These are phyloP conservation scores for Ochotona curzoniae DNA, from an alignment of 2,113 vertebrate species.

Conservation along the genomic window DNA sequence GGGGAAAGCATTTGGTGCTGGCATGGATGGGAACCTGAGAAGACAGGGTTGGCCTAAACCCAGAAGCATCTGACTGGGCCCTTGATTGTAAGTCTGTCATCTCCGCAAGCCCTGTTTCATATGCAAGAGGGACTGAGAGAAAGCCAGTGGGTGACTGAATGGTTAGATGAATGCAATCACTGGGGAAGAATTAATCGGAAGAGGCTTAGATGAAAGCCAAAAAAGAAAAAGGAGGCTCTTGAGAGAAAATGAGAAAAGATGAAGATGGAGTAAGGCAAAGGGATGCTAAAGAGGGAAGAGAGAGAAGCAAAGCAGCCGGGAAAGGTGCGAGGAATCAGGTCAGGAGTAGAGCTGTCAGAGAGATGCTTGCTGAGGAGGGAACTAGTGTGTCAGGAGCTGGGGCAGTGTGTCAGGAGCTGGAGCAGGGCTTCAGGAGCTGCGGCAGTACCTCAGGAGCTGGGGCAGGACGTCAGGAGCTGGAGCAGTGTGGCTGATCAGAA, in stretches of 20 bases:
- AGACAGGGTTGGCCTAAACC: not conserved
- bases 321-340: not conserved
- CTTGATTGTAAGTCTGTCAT: not conserved
- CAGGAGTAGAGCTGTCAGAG: not conserved
- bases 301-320: not conserved
- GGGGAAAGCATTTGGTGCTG: not conserved
- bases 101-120: slow-evolving; percentile 44
- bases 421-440: not conserved
- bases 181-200: slow-evolving; percentile 68
- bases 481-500: not conserved
- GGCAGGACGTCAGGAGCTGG: not conserved
- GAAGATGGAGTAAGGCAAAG: slow-evolving; percentile 41
- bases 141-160: slow-evolving; percentile 20
- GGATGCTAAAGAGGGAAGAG: not conserved
- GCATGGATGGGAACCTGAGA: not conserved
- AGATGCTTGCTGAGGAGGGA: not conserved
- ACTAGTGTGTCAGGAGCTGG: not conserved
- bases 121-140: slow-evolving; percentile 25
- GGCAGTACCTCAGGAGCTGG: no score
- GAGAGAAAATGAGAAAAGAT: slow-evolving; percentile 44
- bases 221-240: not conserved
- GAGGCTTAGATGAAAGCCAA: slow-evolving; percentile 68
- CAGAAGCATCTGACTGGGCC: not conserved
- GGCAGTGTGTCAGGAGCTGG: not conserved
- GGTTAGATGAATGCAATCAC: slow-evolving; percentile 56